Conservation (phyloP, 2,888 invertebrate species). For the Athetis lepigone region DNA sequence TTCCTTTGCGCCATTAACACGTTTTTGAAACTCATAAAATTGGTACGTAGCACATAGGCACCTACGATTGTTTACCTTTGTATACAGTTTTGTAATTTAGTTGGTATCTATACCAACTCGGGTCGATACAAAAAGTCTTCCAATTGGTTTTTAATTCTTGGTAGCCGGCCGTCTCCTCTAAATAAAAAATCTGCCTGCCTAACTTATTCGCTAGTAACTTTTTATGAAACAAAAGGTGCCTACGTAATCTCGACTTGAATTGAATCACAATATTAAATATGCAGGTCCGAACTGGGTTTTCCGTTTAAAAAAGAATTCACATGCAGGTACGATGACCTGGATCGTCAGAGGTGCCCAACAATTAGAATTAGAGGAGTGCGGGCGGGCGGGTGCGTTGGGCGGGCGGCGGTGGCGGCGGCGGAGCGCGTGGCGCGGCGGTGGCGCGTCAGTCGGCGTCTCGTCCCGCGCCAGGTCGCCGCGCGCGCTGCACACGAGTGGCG, state of each 20-base stretch:
- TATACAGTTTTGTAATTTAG: conserved; percentile 24
- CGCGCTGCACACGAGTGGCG: conserved; percentile 73
- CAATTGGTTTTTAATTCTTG: conserved; percentile 65
- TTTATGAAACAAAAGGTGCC: conserved; percentile 77
- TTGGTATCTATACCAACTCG: conserved; percentile 6
- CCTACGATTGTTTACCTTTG: conserved; percentile 41
- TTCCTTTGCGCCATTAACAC: conserved; percentile 71
- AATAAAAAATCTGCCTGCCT: conserved; percentile 71
- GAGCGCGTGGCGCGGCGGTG: conserved; percentile 50
- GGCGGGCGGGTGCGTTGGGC: conserved; percentile 69
- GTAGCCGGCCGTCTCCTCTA: conserved; percentile 60
- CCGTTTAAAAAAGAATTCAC: conserved; percentile 76
- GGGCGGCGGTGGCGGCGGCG: conserved; percentile 63
- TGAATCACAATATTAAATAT: conserved; percentile 82
- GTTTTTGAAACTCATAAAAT: conserved; percentile 64
- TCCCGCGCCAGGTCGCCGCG: conserved; percentile 69
- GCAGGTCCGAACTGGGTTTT: conserved; percentile 77
- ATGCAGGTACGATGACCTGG: conserved; percentile 88
- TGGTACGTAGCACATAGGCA: conserved; percentile 23
- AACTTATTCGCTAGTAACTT: conserved; percentile 78
- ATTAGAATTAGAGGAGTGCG: conserved; percentile 84
- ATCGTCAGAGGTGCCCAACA: conserved; percentile 85
- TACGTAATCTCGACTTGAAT: conserved; percentile 74
- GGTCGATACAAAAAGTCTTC: conserved; percentile 51
- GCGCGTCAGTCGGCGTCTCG: conserved; percentile 74